A percentile compares a stretch with the other conserved stretches of the same genome.
These are phyloP conservation scores for Sycophila texana DNA, from an alignment of 2,888 invertebrate species.

Conservation along the genomic window DNA sequence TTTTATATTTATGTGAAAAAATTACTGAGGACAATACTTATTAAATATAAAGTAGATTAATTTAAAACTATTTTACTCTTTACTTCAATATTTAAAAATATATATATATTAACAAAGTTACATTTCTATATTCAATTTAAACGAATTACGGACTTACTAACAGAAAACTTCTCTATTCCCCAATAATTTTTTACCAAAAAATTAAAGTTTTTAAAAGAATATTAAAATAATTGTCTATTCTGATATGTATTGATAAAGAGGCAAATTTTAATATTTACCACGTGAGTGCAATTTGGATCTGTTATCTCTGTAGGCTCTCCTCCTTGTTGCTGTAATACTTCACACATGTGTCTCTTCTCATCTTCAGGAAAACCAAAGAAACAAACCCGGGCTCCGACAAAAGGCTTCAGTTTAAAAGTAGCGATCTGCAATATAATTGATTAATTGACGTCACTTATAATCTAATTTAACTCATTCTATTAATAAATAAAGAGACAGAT, in stretches of 20 bases:
- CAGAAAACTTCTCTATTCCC: neutral
- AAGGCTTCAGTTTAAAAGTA: slow-evolving; percentile 87
- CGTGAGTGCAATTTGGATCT: slow-evolving; percentile 92
- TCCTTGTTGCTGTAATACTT: slow-evolving; percentile 89
- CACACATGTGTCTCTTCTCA: slow-evolving; percentile 94
- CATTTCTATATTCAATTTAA: neutral
- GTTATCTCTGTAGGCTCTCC: slow-evolving; percentile 84
- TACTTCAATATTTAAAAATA: neutral
- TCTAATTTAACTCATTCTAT: slow-evolving; percentile 21
- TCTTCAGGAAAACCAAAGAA: slow-evolving; percentile 94
- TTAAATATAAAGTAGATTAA: neutral
- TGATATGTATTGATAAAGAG: slow-evolving; percentile 23
- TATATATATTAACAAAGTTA: neutral
- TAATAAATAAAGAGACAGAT: slow-evolving; percentile 37
- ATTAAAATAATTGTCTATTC: neutral
- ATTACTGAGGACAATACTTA: neutral
- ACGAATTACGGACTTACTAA: neutral
- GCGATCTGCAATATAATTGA: slow-evolving; percentile 64
- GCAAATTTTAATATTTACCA: slow-evolving; percentile 81
- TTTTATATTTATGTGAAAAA: no score
- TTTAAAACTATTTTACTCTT: neutral
- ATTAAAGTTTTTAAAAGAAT: neutral
- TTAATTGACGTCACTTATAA: slow-evolving; percentile 19
- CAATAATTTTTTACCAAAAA: neutral
- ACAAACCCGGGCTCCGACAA: slow-evolving; percentile 90